Evolutionary conservation across 37 sponge, comb jelly and placozoan genomes (phyloP), one percentile per base, ranked within the genome.

Genomic region (Amphimedon queenslandica): DNA sequence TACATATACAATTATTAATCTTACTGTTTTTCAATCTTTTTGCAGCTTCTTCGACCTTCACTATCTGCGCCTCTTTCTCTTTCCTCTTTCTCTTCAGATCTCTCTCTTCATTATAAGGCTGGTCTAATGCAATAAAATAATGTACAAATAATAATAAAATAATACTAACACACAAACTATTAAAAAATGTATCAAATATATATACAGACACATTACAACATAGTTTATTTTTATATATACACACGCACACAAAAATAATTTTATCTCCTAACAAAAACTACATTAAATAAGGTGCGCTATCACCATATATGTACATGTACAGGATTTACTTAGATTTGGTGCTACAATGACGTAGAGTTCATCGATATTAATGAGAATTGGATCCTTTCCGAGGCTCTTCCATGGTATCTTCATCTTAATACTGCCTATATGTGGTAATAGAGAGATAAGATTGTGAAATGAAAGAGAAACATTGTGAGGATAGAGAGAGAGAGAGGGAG

Each of bases 301-400:
- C n/a, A n/a, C n/a, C n/a, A 35, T 43, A 72, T 42, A 43, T 4
- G 24, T 69, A 34, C 23, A 34, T 36, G 10, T 33, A 10, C 3
- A 1, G 23, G 20, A 70, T 70, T 63, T 40, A 88, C 88, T 64
- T 1, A 84, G 47, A 31, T 82, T 55, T 0, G 89, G 93, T 47
- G 64, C 78, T 16, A 84, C 39, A 16, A 92, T 40, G 32, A 88
- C 67, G 37, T 88, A 92, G 23, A 92, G 64, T 41, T 88, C 93
- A 31, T 85, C 82, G 29, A 93, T 90, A 10, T 56, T 79, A 21
- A 89, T 70, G 16, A 72, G 41, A 40, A 90, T 74, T 2, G 87
- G 77, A 31, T 93, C 90, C 34, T 67, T 86, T 51, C 80, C 75
- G n/a, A 93, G 75, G 21, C 73, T 76, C 71, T 93, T 93, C 94